Evolutionary conservation across 2,797 vertebrate species (phyloP), one percentile per base, ranked within the genome.

Genomic region (Trachops cirrhosus): DNA sequence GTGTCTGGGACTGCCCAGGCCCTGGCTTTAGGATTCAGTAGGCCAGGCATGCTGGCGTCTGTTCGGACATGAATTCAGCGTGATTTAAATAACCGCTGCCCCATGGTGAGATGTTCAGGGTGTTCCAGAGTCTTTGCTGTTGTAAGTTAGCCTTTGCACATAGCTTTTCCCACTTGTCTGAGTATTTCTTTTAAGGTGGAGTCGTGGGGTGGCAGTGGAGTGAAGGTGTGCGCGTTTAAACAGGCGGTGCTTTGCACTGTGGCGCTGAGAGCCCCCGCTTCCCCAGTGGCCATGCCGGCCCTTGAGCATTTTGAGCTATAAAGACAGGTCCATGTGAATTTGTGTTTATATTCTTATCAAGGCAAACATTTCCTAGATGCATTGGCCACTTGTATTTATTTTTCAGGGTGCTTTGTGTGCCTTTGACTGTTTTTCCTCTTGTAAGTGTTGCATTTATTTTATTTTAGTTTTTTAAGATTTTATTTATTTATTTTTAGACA

Each of bases 331-430:
- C 1, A 0, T 39, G 52, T 37, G 44, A 74, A 39, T 37, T 29
- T 16, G 32, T 2, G 0, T 68, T 32, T 91, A 67, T 80, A 9
- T 82, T 82, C 41, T 26, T 44, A 19, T 50, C 1, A 16, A 88
- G 39, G 22, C 41, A 46, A 21, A 62, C 21, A 32, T 90, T 77
- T 29, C 78, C 39, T 32, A 1, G 70, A 80, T 86, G 75, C 67
- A 8, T 41, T 93, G 57, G 90, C 50, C 37, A 6, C 86, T 89
- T 87, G 11, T 87, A 16, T 78, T 89, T 79, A 62, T 34, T 48
- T 87, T 83, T 85, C 8, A 21, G 93, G 75, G 39, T 89, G 78
- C 18, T 44, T 64, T 78, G 48, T 96, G 19, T 82, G 24, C 14
- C 73, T 93, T 92, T 71, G 12, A 77, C 78, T 70, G 0, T 83